Conservation (phyloP, 1,140 invertebrate genomes). For the Eubasilissa regina region DNA sequence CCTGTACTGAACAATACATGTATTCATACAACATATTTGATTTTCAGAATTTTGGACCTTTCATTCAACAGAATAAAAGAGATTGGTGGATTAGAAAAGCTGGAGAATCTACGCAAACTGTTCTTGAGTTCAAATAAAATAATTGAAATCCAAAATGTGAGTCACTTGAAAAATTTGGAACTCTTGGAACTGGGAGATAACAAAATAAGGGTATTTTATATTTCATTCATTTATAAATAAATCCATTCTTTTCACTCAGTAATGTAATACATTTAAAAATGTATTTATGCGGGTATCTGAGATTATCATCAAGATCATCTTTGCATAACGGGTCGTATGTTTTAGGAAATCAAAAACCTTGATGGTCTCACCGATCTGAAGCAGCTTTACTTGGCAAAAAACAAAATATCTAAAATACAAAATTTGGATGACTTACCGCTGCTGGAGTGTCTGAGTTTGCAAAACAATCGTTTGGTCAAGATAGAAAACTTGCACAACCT, state of each 20-base stretch:
- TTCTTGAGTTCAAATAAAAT: conserved; percentile 97
- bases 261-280: no score
- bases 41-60: conserved; percentile 88
- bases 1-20: no score
- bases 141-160: conserved; percentile 91
- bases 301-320: no score
- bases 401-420: conserved; percentile 94
- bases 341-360: conserved; percentile 89
- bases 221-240: background rate
- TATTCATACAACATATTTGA: background rate
- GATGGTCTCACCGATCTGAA: conserved; percentile 82
- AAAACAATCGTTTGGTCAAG: conserved; percentile 90
- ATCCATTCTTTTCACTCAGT: no score
- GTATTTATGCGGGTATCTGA: no score
- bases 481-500: conserved; percentile 90
- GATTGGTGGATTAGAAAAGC: conserved; percentile 88
- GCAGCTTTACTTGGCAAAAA: conserved; percentile 93
- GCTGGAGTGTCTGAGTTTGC: conserved; percentile 89
- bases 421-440: conserved; percentile 86
- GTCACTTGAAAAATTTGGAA: conserved; percentile 84
- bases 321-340: conserved; percentile 29
- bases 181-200: conserved; percentile 97
- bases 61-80: conserved; percentile 97
- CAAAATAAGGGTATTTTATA: conserved; percentile 82
- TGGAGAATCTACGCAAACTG: conserved; percentile 89